A percentile compares a stretch with the other conserved stretches of the same genome.
Conservation (phyloP, 2,797 vertebrate species). For the Takifugu ocellatus region DNA sequence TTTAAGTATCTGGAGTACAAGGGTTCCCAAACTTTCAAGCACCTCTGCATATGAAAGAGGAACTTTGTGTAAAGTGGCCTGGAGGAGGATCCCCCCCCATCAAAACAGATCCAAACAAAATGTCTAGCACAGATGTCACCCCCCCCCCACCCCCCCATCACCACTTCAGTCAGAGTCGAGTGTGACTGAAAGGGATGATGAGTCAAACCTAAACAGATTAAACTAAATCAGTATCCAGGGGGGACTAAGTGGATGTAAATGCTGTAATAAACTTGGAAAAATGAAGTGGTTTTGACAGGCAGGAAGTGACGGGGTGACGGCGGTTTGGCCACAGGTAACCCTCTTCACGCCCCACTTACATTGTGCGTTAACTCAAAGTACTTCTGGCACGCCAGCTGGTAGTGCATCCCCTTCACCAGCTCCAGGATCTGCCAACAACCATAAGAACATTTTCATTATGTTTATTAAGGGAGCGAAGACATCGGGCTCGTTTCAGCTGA, state of each 20-base stretch:
- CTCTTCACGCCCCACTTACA: constrained; percentile 78
- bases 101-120: no score
- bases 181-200: constrained; percentile 48
- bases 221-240: constrained; percentile 54
- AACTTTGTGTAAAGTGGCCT: no score
- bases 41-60: no score
- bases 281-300: constrained; percentile 57
- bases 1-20: no score
- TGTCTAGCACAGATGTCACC: no score
- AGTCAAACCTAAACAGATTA: constrained; percentile 57
- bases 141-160: not conserved
- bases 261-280: constrained; percentile 63
- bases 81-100: no score
- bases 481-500: no score
- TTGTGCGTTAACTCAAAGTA: constrained; percentile 95
- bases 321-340: constrained; percentile 26
- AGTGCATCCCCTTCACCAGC: constrained; percentile 96
- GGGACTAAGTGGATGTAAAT: constrained; percentile 46
- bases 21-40: no score
- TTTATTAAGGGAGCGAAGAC: not conserved
- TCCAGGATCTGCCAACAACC: constrained; percentile 85
- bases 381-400: constrained; percentile 97
- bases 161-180: constrained; percentile 22
- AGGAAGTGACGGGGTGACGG: constrained; percentile 66
- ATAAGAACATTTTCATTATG: not conserved